Base-by-base conservation (phyloP, 1,140 invertebrate species). In the Zophobas morio region DNA sequence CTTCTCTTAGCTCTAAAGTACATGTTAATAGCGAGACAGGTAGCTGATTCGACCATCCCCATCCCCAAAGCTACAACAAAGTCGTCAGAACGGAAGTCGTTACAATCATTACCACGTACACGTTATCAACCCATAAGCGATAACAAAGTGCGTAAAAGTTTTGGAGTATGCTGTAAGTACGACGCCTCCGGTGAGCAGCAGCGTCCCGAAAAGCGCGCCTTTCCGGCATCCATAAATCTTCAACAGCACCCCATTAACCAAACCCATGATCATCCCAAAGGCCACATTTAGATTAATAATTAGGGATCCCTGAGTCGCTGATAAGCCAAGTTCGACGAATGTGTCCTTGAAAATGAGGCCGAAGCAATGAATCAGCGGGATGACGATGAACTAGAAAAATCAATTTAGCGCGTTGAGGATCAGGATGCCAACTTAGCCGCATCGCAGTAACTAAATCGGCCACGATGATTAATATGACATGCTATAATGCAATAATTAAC, bases 201-300 rank as follows among this genome's bases (percentile, higher is more conserved):
- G 79, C 0, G 90, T 85, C 36, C 90, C 90, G 1, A 87, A 83
- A 6, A 92, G 80, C 1, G 89, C 89, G 1, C 92, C 88, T 87
- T 92, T 90, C 33, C 92, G 86, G 77, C 90, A 93, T 6, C 90
- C 90, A 73, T 91, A 92, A 46, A 86, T 88, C 81, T 89, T 89
- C 72, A 93, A 89, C 54, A 93, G 86, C 37, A 91, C 90, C 1
- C 92, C 92, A 83, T 92, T 92, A 0, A 91, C 84, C 37, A 93
- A 83, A 46, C 92, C 91, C 89, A 85, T 80, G 86, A 89, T 60
- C 83, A 85, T 83, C 89, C 90, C 91, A 82, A 91, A 87, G 1
- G 91, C 91, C 1, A 88, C 87, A 85, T 93, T 90, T 63, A 90
- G 88, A 81, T 93, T 93, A 77, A 93, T 90, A 73, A 93, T 90